Conservation (phyloP, 2,888 invertebrate species). For the Drosophila affinis region DNA sequence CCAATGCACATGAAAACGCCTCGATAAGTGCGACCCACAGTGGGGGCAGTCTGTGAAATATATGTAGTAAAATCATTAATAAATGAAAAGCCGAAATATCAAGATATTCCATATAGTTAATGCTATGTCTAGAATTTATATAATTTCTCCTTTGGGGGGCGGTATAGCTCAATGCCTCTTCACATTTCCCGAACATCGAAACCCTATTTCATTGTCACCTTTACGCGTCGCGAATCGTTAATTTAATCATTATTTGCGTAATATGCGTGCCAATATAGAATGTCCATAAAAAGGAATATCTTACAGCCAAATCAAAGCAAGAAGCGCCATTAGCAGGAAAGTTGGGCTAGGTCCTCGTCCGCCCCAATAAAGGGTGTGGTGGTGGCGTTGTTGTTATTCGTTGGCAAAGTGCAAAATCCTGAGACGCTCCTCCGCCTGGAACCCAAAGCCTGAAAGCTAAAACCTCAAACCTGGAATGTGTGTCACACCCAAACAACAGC, state of each 20-base stretch:
- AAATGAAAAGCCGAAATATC: too few relatives aligned
- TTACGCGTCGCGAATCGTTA: conserved; percentile 32
- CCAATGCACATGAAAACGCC: not conserved
- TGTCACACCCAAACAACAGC: conserved; percentile 67
- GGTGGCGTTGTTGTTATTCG: conserved; percentile 38
- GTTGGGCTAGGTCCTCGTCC: conserved; percentile 53
- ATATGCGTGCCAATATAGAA: conserved; percentile 59
- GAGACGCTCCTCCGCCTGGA: conserved; percentile 44
- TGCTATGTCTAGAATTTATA: not conserved
- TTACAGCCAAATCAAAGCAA: conserved; percentile 37
- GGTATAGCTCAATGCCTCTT: too few relatives aligned
- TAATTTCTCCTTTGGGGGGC: not conserved
- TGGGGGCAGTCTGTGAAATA: not conserved
- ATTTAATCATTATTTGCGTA: conserved; percentile 31
- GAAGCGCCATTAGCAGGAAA: conserved; percentile 24
- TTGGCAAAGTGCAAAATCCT: conserved; percentile 43
- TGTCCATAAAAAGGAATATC: conserved; percentile 26
- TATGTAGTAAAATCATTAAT: too few relatives aligned
- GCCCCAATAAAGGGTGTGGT: conserved; percentile 33
- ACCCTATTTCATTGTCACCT: conserved; percentile 24
- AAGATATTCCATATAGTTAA: too few relatives aligned
- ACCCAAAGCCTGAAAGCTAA: too few relatives aligned
- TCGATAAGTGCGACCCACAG: not conserved
- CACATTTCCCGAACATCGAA: not conserved
- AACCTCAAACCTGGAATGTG: conserved; percentile 50